Conservation (phyloP, 1,140 invertebrate genomes). For the Luehdorfia chinensis region DNA sequence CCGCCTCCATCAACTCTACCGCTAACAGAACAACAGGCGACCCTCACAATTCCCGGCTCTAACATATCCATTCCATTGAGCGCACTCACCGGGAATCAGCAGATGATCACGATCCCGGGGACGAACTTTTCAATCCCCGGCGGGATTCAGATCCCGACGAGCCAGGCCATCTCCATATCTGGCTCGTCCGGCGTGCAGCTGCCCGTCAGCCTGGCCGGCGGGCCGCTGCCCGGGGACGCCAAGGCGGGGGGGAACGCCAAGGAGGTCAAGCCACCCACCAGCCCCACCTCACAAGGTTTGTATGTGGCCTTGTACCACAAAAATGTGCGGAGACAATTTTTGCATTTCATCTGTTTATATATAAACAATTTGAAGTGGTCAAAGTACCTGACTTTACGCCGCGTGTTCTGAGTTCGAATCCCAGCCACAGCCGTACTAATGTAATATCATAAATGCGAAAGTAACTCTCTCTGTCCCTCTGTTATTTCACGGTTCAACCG, state of each 20-base stretch:
- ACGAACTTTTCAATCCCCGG: conserved; percentile 76
- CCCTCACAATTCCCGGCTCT: conserved; percentile 78
- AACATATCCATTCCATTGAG: conserved; percentile 78
- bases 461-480: too few relatives aligned
- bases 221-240: background rate
- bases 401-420: too few relatives aligned
- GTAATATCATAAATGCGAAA: too few relatives aligned
- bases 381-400: too few relatives aligned
- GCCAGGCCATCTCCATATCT: conserved; percentile 44
- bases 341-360: conserved; percentile 12
- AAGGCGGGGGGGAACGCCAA: conserved; percentile 27
- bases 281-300: conserved; percentile 45
- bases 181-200: conserved; percentile 33
- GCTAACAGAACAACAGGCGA: conserved; percentile 74
- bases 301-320: conserved; percentile 16
- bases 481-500: too few relatives aligned
- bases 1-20: conserved; percentile 24
- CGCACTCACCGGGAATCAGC: conserved; percentile 55
- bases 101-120: conserved; percentile 71
- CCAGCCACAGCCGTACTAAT: too few relatives aligned
- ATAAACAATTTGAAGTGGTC: too few relatives aligned
- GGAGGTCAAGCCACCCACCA: conserved; percentile 33
- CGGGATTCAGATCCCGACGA: conserved; percentile 49
- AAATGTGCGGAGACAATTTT: conserved; percentile 19
- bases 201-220: conserved; percentile 22